Evolutionary conservation across 2,113 vertebrate genomes (phyloP), one percentile per base, ranked within the genome.

Genomic region (Xiphorhynchus elegans): DNA sequence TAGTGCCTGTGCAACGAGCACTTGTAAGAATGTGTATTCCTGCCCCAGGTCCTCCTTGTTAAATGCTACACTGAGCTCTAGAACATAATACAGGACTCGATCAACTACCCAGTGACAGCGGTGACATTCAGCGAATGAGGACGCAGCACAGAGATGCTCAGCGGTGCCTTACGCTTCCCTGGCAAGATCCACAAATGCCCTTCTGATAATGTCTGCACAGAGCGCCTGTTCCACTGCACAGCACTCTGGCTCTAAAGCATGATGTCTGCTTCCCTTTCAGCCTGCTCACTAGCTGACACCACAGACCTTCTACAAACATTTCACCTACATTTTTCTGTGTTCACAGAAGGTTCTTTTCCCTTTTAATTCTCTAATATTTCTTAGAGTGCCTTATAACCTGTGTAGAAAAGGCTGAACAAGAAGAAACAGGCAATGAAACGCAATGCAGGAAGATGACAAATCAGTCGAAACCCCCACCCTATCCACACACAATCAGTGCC

Each of bases 401-500:
- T 49, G 79, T 63, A 86, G 53, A 80, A 84, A 89, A 87, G 93
- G 52, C 80, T 84, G 62, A 90, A 60, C 17, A 5, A 47, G 90
- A 87, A 89, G 42, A 93, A 92, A 84, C 42, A 93, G 93, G 96
- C 93, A 97, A 96, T 95, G 90, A 96, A 92, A 96, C 84, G 96
- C 91, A 97, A 94, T 33, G 88, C 93, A 91, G 76, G 68, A 92
- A 97, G 93, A 91, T 89, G 91, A 93, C 97, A 97, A 96, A 97
- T 97, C 97, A 96, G 95, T 97, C 96, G 97, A 95, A 95, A 31
- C 96, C 96, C 97, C 97, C 97, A 90, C 92, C 81, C 97, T 86
- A 75, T 89, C 95, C 90, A 91, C 82, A 87, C 87, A 97, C 97
- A 97, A 97, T 97, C 98, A 97, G 97, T 94, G 59, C 97, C 98